Evolutionary conservation across 1,140 invertebrate genomes (phyloP), one percentile per base, ranked within the genome.

Genomic region (Trichogramma pretiosum): DNA sequence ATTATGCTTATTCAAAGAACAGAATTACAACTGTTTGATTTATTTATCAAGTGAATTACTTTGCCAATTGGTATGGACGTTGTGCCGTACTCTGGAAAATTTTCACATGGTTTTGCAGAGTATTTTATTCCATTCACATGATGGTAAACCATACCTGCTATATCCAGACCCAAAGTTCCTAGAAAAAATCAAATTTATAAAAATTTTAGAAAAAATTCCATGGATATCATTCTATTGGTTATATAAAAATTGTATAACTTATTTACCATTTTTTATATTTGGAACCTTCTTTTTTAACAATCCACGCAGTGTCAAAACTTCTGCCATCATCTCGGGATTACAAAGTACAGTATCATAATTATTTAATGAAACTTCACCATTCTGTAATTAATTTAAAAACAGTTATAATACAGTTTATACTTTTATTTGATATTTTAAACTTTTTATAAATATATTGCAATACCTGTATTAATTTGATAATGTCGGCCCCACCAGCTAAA

Each of bases 211-310:
- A 43, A 51, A 36, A 14, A 34, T 52, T 34, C n/a, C n/a, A n/a
- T n/a, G n/a, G n/a, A n/a, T 37, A 44, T 28, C 21, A 17, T 3
- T 36, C 24, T 9, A 33, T 22, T n/a, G 8, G 45, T 30, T 11
- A 45, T 34, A 33, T 40, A 26, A 46, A 38, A 39, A 23, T 13
- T 47, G 2, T 30, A 7, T n/a, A 37, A 26, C n/a, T 7, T 34
- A 34, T 1, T 37, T 26, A 50, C 48, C 37, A 34, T 19, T 3
- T 40, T 40, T 40, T 16, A 35, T n/a, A 56, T 72, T 82, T 1
- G 89, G 88, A 70, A 87, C 89, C 55, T 78, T 79, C 45, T 68
- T 80, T 55, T 83, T 88, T 70, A 92, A 70, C 10, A 90, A 59
- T 17, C 85, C 86, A 57, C 84, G 72, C 35, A 91, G 72, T 0